A percentile compares a stretch with the other conserved stretches of the same genome.
Evolutionary conservation across 2,888 invertebrate genomes (phyloP).

Genomic region (Nemotelus pantherinus): DNA sequence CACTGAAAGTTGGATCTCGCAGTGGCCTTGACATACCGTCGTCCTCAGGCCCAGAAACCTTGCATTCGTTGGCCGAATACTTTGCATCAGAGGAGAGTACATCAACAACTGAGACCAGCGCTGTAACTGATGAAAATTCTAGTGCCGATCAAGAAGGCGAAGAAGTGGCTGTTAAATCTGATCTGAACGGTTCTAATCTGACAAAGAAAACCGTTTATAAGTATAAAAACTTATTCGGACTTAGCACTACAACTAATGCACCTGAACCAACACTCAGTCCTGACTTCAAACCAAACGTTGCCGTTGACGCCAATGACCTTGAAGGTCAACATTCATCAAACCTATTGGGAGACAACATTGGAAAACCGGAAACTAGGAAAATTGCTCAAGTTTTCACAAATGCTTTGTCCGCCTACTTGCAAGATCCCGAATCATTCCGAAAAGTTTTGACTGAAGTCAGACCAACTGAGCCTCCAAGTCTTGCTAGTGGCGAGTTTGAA

Average conservation of each 20-base stretch:
- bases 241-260: slow-evolving; percentile 54
- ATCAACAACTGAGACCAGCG: slow-evolving; percentile 62
- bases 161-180: slow-evolving; percentile 28
- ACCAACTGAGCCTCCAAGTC: slow-evolving; percentile 77
- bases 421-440: slow-evolving; percentile 84
- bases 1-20: slow-evolving; percentile 66
- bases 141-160: slow-evolving; percentile 55
- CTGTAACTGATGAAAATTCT: slow-evolving; percentile 58
- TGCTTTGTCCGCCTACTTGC: slow-evolving; percentile 82
- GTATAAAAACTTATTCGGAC: slow-evolving; percentile 60
- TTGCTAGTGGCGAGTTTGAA: slow-evolving; percentile 60
- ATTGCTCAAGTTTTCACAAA: slow-evolving; percentile 86
- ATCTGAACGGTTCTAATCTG: slow-evolving; percentile 58
- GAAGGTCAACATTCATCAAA: slow-evolving; percentile 73
- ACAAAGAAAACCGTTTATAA: slow-evolving; percentile 66
- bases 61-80: slow-evolving; percentile 82
- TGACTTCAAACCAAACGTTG: slow-evolving; percentile 38
- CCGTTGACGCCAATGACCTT: slow-evolving; percentile 64
- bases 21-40: slow-evolving; percentile 76
- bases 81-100: slow-evolving; percentile 70
- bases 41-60: slow-evolving; percentile 79
- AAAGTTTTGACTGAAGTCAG: slow-evolving; percentile 79
- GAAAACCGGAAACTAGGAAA: slow-evolving; percentile 75
- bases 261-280: slow-evolving; percentile 66
- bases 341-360: slow-evolving; percentile 67